Conservation (phyloP, 2,888 invertebrate genomes). For the Pseudoips prasinana region DNA sequence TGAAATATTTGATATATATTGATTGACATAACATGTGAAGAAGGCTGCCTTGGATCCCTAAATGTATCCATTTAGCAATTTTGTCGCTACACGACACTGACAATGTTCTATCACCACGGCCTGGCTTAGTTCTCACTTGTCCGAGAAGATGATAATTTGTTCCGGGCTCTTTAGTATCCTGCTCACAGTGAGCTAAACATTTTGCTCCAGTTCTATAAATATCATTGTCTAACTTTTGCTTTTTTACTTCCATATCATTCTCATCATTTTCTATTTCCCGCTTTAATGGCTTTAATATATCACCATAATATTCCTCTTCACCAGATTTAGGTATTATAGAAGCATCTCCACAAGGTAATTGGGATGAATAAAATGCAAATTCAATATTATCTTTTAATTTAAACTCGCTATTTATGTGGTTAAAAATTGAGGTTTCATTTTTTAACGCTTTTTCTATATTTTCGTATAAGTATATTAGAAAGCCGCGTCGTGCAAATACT, state of each 20-base stretch:
- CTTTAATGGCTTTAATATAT: constrained; percentile 45
- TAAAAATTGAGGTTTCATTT: constrained; percentile 55
- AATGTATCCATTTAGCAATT: constrained; percentile 92
- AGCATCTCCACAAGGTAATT: constrained; percentile 96
- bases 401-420: constrained; percentile 53
- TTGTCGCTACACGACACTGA: constrained; percentile 98
- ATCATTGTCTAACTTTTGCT: constrained; percentile 41
- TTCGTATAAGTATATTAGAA: constrained; percentile 88
- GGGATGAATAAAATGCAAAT: constrained; percentile 93
- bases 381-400: constrained; percentile 79
- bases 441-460: constrained; percentile 75
- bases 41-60: constrained; percentile 93
- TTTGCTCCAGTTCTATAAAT: constrained; percentile 95
- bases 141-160: constrained; percentile 85
- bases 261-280: constrained; percentile 37
- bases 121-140: constrained; percentile 92
- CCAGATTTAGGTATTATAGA: constrained; percentile 87
- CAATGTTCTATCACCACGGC: constrained; percentile 92
- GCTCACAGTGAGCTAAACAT: constrained; percentile 78
- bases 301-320: constrained; percentile 52
- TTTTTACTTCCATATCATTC: constrained; percentile 41
- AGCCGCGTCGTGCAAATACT: constrained; percentile 91
- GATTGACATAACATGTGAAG: constrained; percentile 84
- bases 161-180: constrained; percentile 84
- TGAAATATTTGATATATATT: constrained; percentile 86